Conservation (phyloP, 2,113 vertebrate species). For the Cynocephalus volans region DNA sequence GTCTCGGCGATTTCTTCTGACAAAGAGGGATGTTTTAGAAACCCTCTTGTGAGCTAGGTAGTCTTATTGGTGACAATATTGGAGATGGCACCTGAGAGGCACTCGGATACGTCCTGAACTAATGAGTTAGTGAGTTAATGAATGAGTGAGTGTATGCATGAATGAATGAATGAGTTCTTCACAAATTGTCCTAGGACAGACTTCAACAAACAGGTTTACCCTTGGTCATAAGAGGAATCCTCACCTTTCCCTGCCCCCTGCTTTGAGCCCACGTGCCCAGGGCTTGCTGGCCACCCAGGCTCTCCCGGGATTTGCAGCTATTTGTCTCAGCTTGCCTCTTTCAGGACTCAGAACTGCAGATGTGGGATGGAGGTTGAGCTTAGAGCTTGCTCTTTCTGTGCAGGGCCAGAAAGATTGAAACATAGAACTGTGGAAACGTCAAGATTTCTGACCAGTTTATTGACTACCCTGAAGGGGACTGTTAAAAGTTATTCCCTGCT, state of each 20-base stretch:
- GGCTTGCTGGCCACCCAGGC: not conserved
- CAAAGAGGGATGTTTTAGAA: not conserved
- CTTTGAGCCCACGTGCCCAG: not conserved
- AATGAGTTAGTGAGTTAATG: too few species aligned
- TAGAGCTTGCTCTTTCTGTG: not conserved
- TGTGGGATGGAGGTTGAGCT: not conserved
- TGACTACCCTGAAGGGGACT: not conserved
- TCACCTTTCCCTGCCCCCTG: not conserved
- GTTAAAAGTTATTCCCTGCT: constrained; percentile 37
- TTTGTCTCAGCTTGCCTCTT: not conserved
- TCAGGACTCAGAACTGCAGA: not conserved
- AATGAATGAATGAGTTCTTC: not conserved
- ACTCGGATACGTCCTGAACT: not conserved
- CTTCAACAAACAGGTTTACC: not conserved
- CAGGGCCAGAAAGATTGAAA: not conserved
- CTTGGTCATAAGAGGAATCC: not conserved
- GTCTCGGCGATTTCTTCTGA: not conserved
- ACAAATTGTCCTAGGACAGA: not conserved
- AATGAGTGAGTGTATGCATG: not conserved
- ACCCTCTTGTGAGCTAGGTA: fast-evolving
- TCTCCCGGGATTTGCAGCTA: not conserved
- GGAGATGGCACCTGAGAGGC: not conserved
- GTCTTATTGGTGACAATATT: not conserved
- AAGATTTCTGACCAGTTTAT: not conserved
- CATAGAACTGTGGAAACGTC: not conserved